Evolutionary conservation across 2,888 invertebrate genomes (phyloP).

Genomic region (Parascotia fuliginaria): DNA sequence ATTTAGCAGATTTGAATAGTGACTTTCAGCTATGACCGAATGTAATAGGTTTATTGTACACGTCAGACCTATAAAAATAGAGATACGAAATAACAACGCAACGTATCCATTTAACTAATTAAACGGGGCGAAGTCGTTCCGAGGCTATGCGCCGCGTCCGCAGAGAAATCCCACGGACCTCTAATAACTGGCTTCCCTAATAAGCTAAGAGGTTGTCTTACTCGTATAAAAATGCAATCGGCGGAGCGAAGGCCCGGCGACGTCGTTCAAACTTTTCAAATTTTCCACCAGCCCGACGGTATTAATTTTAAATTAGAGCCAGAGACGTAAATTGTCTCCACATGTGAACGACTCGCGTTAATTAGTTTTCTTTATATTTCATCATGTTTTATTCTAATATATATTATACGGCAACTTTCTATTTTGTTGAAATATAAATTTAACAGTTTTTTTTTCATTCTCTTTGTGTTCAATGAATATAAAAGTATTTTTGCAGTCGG

Average conservation of each 20-base stretch:
- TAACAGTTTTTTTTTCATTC: conserved; percentile 1
- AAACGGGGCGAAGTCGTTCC: conserved; percentile 70
- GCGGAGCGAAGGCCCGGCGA: conserved; percentile 67
- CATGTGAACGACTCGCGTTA: conserved; percentile 67
- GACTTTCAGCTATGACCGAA: conserved; percentile 35
- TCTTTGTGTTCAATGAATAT: conserved; percentile 9
- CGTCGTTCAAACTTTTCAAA: conserved; percentile 84
- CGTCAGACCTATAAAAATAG: conserved; percentile 56
- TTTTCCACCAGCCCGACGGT: conserved; percentile 76
- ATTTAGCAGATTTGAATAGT: conserved; percentile 63
- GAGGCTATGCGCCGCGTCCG: conserved; percentile 63
- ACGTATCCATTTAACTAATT: conserved; percentile 81
- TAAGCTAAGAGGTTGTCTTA: conserved; percentile 83
- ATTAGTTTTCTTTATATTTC: conserved; percentile 62
- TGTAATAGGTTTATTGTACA: conserved; percentile 63
- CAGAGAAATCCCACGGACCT: conserved; percentile 74
- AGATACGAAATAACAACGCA: conserved; percentile 58
- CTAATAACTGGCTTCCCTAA: conserved; percentile 80
- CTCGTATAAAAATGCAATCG: conserved; percentile 83
- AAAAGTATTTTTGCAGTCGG: conserved; percentile 10
- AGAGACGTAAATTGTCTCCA: conserved; percentile 71
- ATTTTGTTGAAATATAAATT: conserved; percentile 6
- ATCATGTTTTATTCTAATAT: conserved; percentile 40
- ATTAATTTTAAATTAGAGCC: conserved; percentile 81
- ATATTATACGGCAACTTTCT: conserved; percentile 23